Percentiles rank a stretch among this genome's conserved stretches.
These are phyloP conservation scores for Nyctalus aviator DNA, from an alignment of 2,797 vertebrate genomes.

Conservation along the genomic window DNA sequence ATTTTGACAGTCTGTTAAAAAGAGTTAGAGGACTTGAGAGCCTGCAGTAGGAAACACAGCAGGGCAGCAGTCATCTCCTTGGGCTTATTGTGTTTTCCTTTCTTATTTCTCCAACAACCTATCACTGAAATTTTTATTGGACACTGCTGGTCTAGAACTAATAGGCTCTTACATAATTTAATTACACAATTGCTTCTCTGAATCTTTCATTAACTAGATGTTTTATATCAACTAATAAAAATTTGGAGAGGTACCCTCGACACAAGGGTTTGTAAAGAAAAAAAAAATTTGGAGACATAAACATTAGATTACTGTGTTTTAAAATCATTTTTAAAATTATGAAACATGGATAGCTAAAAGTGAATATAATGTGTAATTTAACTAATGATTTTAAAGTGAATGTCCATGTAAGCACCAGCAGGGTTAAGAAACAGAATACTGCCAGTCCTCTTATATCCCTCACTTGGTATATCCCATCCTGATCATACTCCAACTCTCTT, in stretches of 20 bases:
- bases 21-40: constrained; percentile 39
- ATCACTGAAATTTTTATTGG: not conserved
- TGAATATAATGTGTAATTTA: not conserved
- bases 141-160: not conserved
- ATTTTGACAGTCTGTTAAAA: constrained; percentile 83
- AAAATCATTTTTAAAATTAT: not conserved
- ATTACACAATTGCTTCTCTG: not conserved
- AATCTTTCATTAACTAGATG: not conserved
- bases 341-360: not conserved
- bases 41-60: not conserved
- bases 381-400: constrained; percentile 9
- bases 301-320: not conserved
- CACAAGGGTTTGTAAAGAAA: no score
- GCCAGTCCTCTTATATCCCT: not conserved
- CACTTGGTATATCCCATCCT: not conserved
- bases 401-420: not conserved
- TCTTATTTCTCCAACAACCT: not conserved
- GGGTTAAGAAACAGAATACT: not conserved
- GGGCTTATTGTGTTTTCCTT: not conserved
- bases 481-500: not conserved
- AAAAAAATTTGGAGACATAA: constrained; percentile 35
- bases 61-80: no score
- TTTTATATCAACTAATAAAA: constrained; percentile 26
- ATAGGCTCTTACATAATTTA: not conserved
- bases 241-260: constrained; percentile 30